Percentiles rank a stretch among this genome's conserved stretches.
Evolutionary conservation across 2,888 invertebrate species (phyloP).

Genomic region (Meteorus cinctellus): DNA sequence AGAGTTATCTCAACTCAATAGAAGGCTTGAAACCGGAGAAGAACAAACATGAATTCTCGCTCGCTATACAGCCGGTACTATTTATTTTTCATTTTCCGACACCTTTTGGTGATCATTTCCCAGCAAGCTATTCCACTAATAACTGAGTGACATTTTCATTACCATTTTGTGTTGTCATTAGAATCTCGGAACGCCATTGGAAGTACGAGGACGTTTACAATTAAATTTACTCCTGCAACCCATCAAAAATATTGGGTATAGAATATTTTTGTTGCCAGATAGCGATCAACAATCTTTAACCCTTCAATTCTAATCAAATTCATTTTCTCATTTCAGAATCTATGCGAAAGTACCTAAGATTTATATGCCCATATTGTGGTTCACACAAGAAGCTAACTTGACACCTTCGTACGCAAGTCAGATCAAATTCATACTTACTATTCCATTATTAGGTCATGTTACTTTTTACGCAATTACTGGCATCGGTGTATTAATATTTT

Average conservation of each 20-base stretch:
- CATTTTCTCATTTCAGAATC: constrained; percentile 73
- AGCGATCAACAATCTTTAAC: constrained; percentile 13
- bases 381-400: constrained; percentile 79
- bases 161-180: constrained; percentile 24
- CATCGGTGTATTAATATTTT: constrained; percentile 71
- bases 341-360: constrained; percentile 75
- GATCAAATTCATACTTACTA: constrained; percentile 75
- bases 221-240: constrained; percentile 80
- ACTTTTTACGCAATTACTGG: constrained; percentile 76
- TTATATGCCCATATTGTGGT: constrained; percentile 85
- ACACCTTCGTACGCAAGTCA: constrained; percentile 77
- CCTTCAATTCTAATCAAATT: constrained; percentile 10
- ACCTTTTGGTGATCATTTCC: too few relatives aligned
- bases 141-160: neutral
- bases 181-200: constrained; percentile 81
- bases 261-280: neutral
- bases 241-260: constrained; percentile 75
- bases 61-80: constrained; percentile 82
- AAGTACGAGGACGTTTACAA: constrained; percentile 84
- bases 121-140: too few relatives aligned
- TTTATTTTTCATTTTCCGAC: neutral
- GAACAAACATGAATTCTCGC: constrained; percentile 79
- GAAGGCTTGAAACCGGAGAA: constrained; percentile 80
- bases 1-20: constrained; percentile 78
- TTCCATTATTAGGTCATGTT: constrained; percentile 76